A percentile compares a stretch with the other conserved stretches of the same genome.
Evolutionary conservation across 2,797 vertebrate genomes (phyloP).

Genomic region (Propithecus deckenii): DNA sequence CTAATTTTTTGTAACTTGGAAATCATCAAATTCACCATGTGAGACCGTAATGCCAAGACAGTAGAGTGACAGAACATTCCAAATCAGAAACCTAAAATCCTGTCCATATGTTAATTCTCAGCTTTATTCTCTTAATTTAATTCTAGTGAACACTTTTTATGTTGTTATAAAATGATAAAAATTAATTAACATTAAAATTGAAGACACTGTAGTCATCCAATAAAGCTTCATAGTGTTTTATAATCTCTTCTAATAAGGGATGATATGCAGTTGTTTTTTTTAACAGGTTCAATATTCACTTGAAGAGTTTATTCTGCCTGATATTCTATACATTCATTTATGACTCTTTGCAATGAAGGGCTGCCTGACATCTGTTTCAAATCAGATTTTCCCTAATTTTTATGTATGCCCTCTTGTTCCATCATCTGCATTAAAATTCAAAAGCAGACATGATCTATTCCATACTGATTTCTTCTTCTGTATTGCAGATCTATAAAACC

Average conservation of each 20-base stretch:
- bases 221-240: not conserved
- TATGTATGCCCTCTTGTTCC: slow-evolving; percentile 78
- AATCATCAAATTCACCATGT: not conserved
- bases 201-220: not conserved
- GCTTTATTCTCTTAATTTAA: not conserved
- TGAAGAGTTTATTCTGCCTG: not conserved
- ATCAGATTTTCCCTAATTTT: slow-evolving; percentile 80
- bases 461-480: slow-evolving; percentile 71
- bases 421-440: slow-evolving; percentile 78
- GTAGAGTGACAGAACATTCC: not conserved
- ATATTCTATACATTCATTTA: not conserved
- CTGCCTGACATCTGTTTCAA: slow-evolving; percentile 78
- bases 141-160: not conserved
- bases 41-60: not conserved
- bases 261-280: not conserved
- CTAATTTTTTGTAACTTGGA: not conserved
- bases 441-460: slow-evolving; percentile 73
- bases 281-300: not conserved
- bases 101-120: not conserved
- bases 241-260: not conserved
- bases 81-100: not conserved
- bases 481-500: slow-evolving; percentile 67
- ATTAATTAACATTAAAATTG: not conserved
- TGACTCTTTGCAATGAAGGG: not conserved
- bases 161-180: not conserved